Evolutionary conservation across 2,888 invertebrate species (phyloP).

Genomic region (Polyommatus iphigenia): DNA sequence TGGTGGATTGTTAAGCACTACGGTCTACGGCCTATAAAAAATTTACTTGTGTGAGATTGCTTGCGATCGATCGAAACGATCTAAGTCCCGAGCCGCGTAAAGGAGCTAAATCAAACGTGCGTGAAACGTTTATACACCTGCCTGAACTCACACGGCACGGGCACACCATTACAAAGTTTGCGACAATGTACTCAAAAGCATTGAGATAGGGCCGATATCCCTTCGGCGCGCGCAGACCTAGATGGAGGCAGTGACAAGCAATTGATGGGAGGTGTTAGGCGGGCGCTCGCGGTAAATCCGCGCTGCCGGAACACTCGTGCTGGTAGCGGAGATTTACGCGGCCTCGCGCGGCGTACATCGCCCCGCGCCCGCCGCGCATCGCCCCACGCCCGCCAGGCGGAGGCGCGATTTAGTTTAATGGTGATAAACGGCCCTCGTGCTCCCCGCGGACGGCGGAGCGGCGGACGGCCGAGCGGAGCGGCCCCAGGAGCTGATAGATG

Average conservation of each 20-base stretch:
- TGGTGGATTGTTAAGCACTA: no score
- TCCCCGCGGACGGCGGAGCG: not conserved
- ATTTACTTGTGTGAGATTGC: not conserved
- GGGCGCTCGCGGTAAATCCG: conserved; percentile 32
- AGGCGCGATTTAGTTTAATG: conserved; percentile 28
- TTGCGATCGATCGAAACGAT: not conserved
- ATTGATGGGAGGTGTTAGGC: conserved; percentile 37
- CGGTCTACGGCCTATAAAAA: no score
- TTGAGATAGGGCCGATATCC: not conserved
- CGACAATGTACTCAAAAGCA: not conserved
- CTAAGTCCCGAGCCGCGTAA: no score
- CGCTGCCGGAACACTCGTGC: conserved; percentile 34
- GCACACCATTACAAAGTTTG: not conserved
- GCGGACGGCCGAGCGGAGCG: not conserved
- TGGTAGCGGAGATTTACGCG: conserved; percentile 29
- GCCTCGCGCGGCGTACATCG: not conserved
- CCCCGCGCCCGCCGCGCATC: not conserved
- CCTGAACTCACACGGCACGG: not conserved
- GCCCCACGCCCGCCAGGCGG: not conserved
- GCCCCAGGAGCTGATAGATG: not conserved
- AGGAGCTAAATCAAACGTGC: conserved; percentile 25
- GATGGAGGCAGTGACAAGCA: conserved; percentile 39
- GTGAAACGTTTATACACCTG: conserved; percentile 31
- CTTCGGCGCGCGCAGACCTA: not conserved
- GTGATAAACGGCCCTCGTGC: conserved; percentile 22